These are phyloP conservation scores for Loriculus beryllinus DNA, from an alignment of 2,797 vertebrate genomes.

Conservation along the genomic window DNA sequence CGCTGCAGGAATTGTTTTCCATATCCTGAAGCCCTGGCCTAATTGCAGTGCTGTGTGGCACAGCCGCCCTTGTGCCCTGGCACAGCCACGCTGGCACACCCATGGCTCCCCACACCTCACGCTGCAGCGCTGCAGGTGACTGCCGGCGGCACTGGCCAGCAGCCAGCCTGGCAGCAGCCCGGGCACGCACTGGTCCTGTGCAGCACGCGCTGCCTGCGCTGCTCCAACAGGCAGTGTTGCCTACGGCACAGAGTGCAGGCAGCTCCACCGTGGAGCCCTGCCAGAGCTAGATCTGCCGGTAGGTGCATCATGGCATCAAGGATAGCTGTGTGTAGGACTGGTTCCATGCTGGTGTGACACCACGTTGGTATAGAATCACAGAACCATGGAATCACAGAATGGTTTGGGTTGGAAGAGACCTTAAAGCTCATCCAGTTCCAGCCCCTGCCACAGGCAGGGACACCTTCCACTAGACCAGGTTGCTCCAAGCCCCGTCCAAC, in stretches of 20 bases:
- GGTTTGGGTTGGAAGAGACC: not conserved
- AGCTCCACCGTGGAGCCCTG: not conserved
- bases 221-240: not conserved
- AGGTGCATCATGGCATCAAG: fast-evolving
- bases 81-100: not conserved
- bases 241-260: fast-evolving
- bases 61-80: not conserved
- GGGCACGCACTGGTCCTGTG: not conserved
- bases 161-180: not conserved
- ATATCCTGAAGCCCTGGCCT: not conserved
- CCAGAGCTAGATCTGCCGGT: not conserved
- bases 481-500: not conserved
- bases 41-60: not conserved
- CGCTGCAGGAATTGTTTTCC: not conserved
- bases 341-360: not conserved
- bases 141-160: not conserved
- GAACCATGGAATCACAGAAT: not conserved
- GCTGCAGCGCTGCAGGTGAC: not conserved
- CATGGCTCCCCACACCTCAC: not conserved
- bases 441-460: not conserved
- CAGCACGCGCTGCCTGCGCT: not conserved
- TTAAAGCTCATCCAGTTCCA: not conserved
- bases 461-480: not conserved
- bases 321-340: not conserved
- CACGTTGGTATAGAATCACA: not conserved